Conservation (phyloP, 2,888 invertebrate species). For the Andrena bucephala region DNA sequence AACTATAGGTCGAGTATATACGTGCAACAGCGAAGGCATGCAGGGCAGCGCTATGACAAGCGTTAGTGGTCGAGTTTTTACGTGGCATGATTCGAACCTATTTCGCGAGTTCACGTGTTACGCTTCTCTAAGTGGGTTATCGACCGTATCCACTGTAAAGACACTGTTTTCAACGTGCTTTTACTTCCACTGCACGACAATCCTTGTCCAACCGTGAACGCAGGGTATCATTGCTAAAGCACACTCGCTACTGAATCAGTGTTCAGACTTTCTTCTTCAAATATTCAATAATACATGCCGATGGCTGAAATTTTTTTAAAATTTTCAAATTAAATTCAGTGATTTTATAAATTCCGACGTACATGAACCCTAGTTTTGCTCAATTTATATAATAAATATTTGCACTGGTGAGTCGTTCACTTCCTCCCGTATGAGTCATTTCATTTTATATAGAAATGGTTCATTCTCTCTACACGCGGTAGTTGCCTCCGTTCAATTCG, state of each 20-base stretch:
- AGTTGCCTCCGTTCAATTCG: not conserved
- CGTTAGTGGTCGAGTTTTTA: constrained; percentile 50
- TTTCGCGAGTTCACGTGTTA: constrained; percentile 61
- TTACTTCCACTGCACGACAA: constrained; percentile 28
- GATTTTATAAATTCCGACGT: no score
- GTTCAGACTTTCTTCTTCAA: no score
- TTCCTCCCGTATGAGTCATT: no score
- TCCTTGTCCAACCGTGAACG: constrained; percentile 31
- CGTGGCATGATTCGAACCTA: constrained; percentile 50
- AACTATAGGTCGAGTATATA: not conserved
- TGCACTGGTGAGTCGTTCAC: no score
- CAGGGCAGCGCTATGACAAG: constrained; percentile 5
- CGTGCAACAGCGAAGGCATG: constrained; percentile 17
- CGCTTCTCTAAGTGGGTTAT: constrained; percentile 70
- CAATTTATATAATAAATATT: no score
- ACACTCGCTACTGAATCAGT: not conserved
- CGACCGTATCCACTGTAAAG: constrained; percentile 66
- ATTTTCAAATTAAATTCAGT: no score
- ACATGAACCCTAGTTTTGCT: no score
- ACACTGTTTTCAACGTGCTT: constrained; percentile 56
- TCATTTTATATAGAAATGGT: no score
- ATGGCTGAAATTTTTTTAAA: no score
- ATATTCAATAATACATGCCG: no score
- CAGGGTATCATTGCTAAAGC: constrained; percentile 10
- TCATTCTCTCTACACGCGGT: no score